Evolutionary conservation across 2,797 vertebrate species (phyloP).

Genomic region (Semaprochilodus insignis): DNA sequence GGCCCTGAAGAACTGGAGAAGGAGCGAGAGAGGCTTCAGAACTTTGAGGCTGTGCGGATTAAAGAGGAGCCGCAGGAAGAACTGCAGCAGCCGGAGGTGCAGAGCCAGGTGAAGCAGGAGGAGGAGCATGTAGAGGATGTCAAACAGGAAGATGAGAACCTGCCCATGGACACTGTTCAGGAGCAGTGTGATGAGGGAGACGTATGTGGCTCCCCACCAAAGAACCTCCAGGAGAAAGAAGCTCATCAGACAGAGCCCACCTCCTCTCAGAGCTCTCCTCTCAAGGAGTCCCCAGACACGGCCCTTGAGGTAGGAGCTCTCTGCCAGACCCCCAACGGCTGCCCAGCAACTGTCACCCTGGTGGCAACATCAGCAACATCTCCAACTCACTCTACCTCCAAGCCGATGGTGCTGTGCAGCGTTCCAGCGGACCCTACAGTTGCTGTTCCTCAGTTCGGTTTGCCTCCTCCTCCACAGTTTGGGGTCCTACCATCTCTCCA

Average conservation of each 20-base stretch:
- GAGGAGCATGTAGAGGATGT: conserved; percentile 60
- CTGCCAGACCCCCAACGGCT: conserved; percentile 75
- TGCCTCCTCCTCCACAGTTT: conserved; percentile 58
- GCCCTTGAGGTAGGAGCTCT: conserved; percentile 78
- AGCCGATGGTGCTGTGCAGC: conserved; percentile 66
- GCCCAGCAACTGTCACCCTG: conserved; percentile 64
- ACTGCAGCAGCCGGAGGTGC: conserved; percentile 73
- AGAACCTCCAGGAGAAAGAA: conserved; percentile 79
- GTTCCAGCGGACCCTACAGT: conserved; percentile 63
- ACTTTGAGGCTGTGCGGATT: conserved; percentile 84
- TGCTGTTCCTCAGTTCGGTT: conserved; percentile 55
- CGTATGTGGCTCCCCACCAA: conserved; percentile 52
- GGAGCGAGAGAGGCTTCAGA: conserved; percentile 89
- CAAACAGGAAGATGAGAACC: conserved; percentile 71
- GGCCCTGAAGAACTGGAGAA: conserved; percentile 93
- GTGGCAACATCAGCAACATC: conserved; percentile 64
- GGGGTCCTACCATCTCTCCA: conserved; percentile 64
- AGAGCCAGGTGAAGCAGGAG: conserved; percentile 60
- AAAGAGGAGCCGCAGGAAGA: conserved; percentile 94
- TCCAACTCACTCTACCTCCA: conserved; percentile 67
- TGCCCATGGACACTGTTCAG: conserved; percentile 39
- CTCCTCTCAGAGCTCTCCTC: conserved; percentile 87
- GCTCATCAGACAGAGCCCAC: conserved; percentile 87
- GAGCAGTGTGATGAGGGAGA: conserved; percentile 48
- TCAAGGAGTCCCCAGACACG: conserved; percentile 76